Conservation (phyloP, 2,797 vertebrate genomes). For the Jordanella pulchra region DNA sequence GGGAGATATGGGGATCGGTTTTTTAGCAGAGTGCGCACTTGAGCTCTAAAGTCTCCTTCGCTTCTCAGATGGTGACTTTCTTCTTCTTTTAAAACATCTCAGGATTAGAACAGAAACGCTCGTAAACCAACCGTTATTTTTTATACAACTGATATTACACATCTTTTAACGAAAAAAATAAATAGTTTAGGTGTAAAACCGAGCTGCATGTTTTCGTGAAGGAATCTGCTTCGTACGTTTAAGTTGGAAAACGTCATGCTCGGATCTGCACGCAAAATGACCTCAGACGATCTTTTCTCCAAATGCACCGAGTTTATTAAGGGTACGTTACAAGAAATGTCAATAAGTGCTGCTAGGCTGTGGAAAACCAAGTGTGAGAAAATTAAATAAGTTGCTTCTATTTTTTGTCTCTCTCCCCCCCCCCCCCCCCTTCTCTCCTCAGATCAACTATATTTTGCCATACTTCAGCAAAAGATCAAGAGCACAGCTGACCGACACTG, state of each 20-base stretch:
- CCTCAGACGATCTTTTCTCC: constrained; percentile 66
- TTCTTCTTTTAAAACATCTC: background rate
- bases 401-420: constrained; percentile 6
- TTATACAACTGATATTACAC: background rate
- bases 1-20: constrained; percentile 24
- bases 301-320: constrained; percentile 74
- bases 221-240: constrained; percentile 23
- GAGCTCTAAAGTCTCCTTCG: constrained; percentile 33
- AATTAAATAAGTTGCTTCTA: constrained; percentile 30
- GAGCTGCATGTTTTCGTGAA: constrained; percentile 32
- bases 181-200: background rate
- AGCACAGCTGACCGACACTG: constrained; percentile 89
- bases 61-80: constrained; percentile 51
- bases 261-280: constrained; percentile 63
- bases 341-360: fast-evolving
- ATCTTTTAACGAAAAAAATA: background rate
- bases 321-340: constrained; percentile 62
- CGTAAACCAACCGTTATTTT: background rate
- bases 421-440: constrained; percentile 61
- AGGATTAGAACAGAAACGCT: fast-evolving
- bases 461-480: constrained; percentile 92
- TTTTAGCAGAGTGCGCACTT: constrained; percentile 72
- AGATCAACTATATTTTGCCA: constrained; percentile 97
- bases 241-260: constrained; percentile 53
- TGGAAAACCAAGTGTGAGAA: constrained; percentile 5